Conservation (phyloP, 1,140 invertebrate genomes). For the Rhysida immarginata region DNA sequence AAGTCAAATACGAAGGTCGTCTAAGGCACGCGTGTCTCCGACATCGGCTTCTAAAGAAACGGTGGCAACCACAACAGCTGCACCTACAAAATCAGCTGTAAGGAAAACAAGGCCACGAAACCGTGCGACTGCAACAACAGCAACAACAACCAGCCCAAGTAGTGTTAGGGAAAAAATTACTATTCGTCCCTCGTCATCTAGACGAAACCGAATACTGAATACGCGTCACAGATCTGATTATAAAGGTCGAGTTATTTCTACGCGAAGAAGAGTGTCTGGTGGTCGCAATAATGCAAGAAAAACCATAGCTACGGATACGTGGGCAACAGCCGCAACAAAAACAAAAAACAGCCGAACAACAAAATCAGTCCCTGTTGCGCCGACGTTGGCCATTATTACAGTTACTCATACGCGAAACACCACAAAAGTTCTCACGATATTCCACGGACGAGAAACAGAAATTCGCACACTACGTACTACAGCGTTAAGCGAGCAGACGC, state of each 20-base stretch:
- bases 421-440: slow-evolving; percentile 8
- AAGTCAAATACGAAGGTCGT: neutral
- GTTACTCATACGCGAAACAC: slow-evolving; percentile 8
- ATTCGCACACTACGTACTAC: slow-evolving; percentile 6
- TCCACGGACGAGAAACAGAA: slow-evolving; percentile 6
- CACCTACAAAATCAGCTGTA: neutral
- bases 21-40: too few relatives aligned
- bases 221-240: neutral
- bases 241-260: neutral
- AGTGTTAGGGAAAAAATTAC: neutral
- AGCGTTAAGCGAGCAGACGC: neutral
- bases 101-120: neutral
- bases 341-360: neutral
- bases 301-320: neutral
- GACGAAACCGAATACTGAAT: neutral
- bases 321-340: neutral
- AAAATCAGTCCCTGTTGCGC: neutral
- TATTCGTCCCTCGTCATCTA: neutral
- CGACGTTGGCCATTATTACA: neutral
- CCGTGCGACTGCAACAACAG: neutral
- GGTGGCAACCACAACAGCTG: neutral
- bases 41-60: too few relatives aligned
- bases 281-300: neutral
- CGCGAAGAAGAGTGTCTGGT: neutral
- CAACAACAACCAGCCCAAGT: too few relatives aligned